Base-by-base conservation (phyloP, 2,113 vertebrate genomes). In the Numenius arquata region DNA sequence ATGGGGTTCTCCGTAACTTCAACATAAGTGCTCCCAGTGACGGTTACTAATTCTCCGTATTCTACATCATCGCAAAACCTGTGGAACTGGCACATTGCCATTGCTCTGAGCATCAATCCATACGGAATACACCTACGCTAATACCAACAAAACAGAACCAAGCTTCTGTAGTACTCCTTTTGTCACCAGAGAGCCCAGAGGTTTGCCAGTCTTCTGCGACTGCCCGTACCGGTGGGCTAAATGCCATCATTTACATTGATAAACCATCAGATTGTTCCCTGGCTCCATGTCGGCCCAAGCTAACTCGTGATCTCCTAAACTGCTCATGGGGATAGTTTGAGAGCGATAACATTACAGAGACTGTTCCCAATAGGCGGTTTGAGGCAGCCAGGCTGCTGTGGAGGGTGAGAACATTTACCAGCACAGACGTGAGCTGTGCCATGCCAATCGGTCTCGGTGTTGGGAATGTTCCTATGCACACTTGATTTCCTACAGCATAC, bases 381-480 rank as follows among this genome's bases (percentile, higher is more conserved):
- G 36, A 58, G 52, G n/a, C 71, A 66, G 50, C 29, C 34, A 23
- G 2, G 2, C 47, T 38, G 8, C 26, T 55, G 41, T 5, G 23
- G 66, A 62, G 26, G 36, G 30, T 15, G 27, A 66, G 58, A 63
- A 26, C 26, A 19, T 30, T 67, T 30, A 26, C 47, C 32, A n/a
- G 41, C 40, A 43, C 0, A 2, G 41, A 22, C 2, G 1, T 5
- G 32, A 62, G 15, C 53, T 50, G 14, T 15, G 53, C 66, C 15
- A 1, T 25, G 25, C 41, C 48, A 20, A 1, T 21, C 0, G 3
- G 18, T 34, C 48, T 25, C 1, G 0, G 27, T 50, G 48, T 12
- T 34, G 56, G 9, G 23, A 52, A 53, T 18, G 8, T 56, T 29
- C 36, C 40, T 53, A 26, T 1, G 4, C 40, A 56, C 30, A 9